phyloP scores from a whole-genome alignment of 2,888 invertebrate genomes.

The Aphidius colemani region DNA sequence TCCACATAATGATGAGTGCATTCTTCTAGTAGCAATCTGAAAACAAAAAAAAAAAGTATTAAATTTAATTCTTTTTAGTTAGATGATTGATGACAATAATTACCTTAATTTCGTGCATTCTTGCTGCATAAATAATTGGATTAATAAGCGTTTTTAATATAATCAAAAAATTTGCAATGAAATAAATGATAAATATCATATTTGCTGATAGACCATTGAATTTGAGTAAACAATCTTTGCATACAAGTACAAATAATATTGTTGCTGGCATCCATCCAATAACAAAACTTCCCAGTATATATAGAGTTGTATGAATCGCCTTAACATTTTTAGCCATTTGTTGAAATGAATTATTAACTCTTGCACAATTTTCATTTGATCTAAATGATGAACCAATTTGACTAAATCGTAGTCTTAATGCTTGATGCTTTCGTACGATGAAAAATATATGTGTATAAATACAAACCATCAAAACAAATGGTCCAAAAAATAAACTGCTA shows the following conservation, averaged over 20 bases:
- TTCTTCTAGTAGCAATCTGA: conserved; percentile 59
- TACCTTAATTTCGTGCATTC: conserved; percentile 67
- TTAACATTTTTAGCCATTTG: conserved; percentile 62
- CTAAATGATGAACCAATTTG: conserved; percentile 50
- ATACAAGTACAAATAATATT: conserved; percentile 64
- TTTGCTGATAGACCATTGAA: conserved; percentile 35
- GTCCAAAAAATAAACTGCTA: conserved; percentile 64
- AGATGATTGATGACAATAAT: background rate
- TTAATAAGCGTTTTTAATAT: conserved; percentile 69
- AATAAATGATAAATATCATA: conserved; percentile 45
- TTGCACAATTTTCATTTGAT: conserved; percentile 25
- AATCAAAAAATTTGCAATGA: conserved; percentile 63
- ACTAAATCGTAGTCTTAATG: conserved; percentile 59
- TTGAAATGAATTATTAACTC: conserved; percentile 34
- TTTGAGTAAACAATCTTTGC: conserved; percentile 59
- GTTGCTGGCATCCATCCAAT: conserved; percentile 70
- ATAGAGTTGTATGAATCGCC: conserved; percentile 67
- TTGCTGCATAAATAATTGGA: conserved; percentile 70
- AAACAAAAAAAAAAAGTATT: conserved; percentile 18
- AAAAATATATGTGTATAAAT: conserved; percentile 68
- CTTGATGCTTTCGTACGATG: conserved; percentile 65
- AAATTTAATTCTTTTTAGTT: background rate
- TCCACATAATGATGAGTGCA: conserved; percentile 52
- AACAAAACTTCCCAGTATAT: conserved; percentile 65
- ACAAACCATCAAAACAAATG: conserved; percentile 65